Evolutionary conservation across 2,113 vertebrate genomes (phyloP), one percentile per base, ranked within the genome.

Genomic region (Poeciliopsis turrubarensis): DNA sequence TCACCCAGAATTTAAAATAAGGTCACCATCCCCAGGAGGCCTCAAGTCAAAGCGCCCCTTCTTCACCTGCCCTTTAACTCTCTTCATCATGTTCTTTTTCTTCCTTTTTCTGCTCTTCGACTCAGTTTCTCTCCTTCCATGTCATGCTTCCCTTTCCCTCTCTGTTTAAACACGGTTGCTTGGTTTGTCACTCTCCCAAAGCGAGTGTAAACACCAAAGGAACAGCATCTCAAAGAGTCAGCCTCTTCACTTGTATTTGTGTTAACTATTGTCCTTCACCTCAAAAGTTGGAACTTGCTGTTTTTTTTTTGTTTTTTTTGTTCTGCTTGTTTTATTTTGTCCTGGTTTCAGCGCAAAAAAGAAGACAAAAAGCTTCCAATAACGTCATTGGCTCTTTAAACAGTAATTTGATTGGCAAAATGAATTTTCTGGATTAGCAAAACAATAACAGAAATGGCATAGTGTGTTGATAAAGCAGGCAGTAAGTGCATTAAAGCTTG

Each of bases 1-100:
- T 79, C 83, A 89, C 91, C 94, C 92, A 93, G 95, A 95, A 94
- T 96, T 95, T 94, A 92, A 94, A 95, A 96, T 95, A 95, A 96
- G 95, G 94, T 95, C 94, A 92, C 87, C 88, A 84, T 89, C 94
- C 93, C 88, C 93, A 73, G 95, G 93, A 92, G 95, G 95, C 86
- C 91, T 85, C 83, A 86, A 87, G 62, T 95, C 96, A 95, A 95
- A 96, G 94, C 92, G 75, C 86, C 26, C 81, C 63, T 86, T 88
- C 92, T 83, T 87, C 87, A 80, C 85, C 90, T 95, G 93, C 91
- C 94, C 92, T 94, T 96, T 94, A 89, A 81, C 91, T 92, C 87
- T 83, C 83, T 80, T 89, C 82, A 65, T 78, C 73, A 65, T 77
- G 81, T 85, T 78, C 83, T 78, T 89, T 81, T 88, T 61, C 41